These are phyloP conservation scores for Cloeon dipterum DNA, from an alignment of 2,888 invertebrate genomes.

Conservation along the genomic window DNA sequence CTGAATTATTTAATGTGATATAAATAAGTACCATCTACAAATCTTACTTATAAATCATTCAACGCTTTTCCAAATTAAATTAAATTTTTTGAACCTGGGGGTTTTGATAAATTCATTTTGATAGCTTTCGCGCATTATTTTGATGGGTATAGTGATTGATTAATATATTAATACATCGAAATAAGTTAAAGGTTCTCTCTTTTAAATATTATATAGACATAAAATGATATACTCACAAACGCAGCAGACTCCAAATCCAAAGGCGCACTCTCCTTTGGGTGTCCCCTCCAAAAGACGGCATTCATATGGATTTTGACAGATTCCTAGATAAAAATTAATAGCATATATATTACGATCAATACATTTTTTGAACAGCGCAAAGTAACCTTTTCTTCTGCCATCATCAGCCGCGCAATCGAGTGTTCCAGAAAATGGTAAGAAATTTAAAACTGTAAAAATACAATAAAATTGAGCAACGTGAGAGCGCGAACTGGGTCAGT, in stretches of 20 bases:
- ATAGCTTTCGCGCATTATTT: background rate
- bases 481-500: no score
- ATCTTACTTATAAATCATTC: background rate
- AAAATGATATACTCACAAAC: constrained; percentile 37
- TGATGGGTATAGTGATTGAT: background rate
- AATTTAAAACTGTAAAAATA: constrained; percentile 44
- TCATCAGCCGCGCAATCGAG: constrained; percentile 52
- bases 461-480: no score
- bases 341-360: background rate
- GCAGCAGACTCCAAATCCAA: constrained; percentile 69
- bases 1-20: constrained; percentile 21
- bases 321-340: constrained; percentile 23
- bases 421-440: constrained; percentile 64
- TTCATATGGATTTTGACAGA: constrained; percentile 66
- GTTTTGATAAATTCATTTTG: background rate
- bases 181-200: no score
- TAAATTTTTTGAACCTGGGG: no score
- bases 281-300: constrained; percentile 48
- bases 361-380: background rate
- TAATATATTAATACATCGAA: no score
- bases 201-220: background rate
- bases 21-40: background rate
- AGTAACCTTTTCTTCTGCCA: constrained; percentile 31
- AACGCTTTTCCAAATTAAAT: background rate
- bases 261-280: constrained; percentile 53